Base-by-base conservation (phyloP, 1,140 invertebrate species). In the Brachionus koreanus region DNA sequence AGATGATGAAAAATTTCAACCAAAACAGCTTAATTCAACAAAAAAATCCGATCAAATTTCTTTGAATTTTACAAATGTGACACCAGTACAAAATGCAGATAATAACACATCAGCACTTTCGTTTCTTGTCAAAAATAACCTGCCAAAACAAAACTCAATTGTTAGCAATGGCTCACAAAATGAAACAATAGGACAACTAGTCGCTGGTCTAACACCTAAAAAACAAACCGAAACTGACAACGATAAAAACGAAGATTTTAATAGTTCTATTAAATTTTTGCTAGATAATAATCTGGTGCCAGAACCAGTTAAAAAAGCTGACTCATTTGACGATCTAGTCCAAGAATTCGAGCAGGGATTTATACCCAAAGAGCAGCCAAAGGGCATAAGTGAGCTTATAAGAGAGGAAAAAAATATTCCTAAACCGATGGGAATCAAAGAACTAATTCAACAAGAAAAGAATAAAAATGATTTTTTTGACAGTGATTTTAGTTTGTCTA, bases 1-100 rank as follows among this genome's bases (percentile, higher is more conserved):
- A 33, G 76, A 79, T 7, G 76, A 79, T 79, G 76, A 79, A 69
- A 69, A 69, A 74, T 46, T 46, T 33, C 3, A 25, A 10, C 19
- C 25, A 7, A 74, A 49, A 46, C 19, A 46, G 2, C 33, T 74
- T 3, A 74, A 74, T 43, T 74, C 69, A 19, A 74, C 69, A 12
- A 74, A 74, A 74, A 74, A 74, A 29, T 74, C 69, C 4, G 69
- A 74, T 29, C 69, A 74, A 25, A 13, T 46, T 29, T 74, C 69
- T 19, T 43, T 74, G 43, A 74, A 74, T 46, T 46, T 74, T 13
- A 74, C 69, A n/a, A 74, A 74, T 46, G 69, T 74, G 19, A 74
- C 69, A 1, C 69, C 16, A 46, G 42, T 46, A 12, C 69, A 23
- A 5, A 74, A 46, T 29, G 16, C 10, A 5, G 69, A 72, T 19